phyloP scores from a whole-genome alignment of 2,888 invertebrate species.

The Andrena flavipes region DNA sequence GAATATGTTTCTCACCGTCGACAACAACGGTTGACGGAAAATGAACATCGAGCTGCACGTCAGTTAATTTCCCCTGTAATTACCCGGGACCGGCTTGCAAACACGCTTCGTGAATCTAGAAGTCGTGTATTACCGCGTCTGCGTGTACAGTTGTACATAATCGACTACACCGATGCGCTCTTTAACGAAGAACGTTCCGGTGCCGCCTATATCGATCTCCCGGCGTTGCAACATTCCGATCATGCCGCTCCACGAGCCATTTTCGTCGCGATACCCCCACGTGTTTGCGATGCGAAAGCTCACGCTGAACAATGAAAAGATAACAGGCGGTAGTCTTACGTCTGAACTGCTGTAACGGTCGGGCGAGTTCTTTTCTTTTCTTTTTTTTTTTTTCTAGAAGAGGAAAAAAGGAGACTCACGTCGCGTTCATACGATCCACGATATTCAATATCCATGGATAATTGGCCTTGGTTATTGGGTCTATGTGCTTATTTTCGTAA shows the following conservation, averaged over 20 bases:
- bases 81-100: neutral
- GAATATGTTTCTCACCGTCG: constrained; percentile 90
- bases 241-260: constrained; percentile 82
- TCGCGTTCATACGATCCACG: constrained; percentile 80
- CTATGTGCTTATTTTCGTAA: constrained; percentile 81
- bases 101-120: neutral
- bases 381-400: neutral
- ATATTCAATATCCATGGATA: constrained; percentile 80
- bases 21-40: constrained; percentile 90
- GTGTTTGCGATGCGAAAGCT: constrained; percentile 68
- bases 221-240: constrained; percentile 78
- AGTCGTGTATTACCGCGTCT: constrained; percentile 85
- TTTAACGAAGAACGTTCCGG: constrained; percentile 86
- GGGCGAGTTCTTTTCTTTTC: neutral
- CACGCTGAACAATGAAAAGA: constrained; percentile 62
- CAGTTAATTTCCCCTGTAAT: neutral
- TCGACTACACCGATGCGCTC: constrained; percentile 88
- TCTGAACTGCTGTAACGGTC: neutral
- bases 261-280: constrained; percentile 81
- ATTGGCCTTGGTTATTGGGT: constrained; percentile 80
- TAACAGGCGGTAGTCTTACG: neutral
- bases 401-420: constrained; percentile 69
- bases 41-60: constrained; percentile 87
- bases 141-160: constrained; percentile 89
- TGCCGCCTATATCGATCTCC: constrained; percentile 83